Conservation (phyloP, 2,888 invertebrate species). For the Lycaena phlaeas region DNA sequence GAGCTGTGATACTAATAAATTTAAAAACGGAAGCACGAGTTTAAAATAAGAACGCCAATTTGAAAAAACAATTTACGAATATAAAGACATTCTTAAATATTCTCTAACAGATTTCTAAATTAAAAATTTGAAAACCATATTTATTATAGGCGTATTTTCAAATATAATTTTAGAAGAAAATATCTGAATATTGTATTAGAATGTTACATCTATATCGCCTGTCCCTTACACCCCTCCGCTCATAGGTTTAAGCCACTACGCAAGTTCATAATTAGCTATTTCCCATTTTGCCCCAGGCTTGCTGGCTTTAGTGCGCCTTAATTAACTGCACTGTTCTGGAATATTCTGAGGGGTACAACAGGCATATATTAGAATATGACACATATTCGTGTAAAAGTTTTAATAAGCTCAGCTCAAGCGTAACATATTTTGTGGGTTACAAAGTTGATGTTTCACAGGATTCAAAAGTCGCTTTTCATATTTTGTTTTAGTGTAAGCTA, state of each 20-base stretch:
- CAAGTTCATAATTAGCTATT: slow-evolving; percentile 69
- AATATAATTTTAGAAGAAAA: no score
- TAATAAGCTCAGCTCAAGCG: slow-evolving; percentile 3
- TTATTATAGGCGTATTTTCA: no score
- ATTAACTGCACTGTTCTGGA: slow-evolving; percentile 49
- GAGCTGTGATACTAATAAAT: slow-evolving; percentile 14
- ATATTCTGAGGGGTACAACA: slow-evolving; percentile 19
- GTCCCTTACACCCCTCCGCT: slow-evolving; percentile 22
- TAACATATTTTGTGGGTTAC: not conserved
- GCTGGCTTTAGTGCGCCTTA: slow-evolving; percentile 51
- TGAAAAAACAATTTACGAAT: no score
- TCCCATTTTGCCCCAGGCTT: slow-evolving; percentile 59
- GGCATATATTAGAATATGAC: slow-evolving; percentile 16
- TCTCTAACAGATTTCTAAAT: no score
- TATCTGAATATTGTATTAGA: no score
- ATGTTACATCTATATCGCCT: no score
- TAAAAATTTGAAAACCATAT: no score
- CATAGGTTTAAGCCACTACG: slow-evolving; percentile 50
- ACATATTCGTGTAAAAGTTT: slow-evolving; percentile 13
- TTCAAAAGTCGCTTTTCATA: no score
- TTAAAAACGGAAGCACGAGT: no score
- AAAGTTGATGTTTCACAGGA: no score
- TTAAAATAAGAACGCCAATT: no score
- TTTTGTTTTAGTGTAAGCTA: no score
- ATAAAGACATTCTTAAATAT: not conserved